phyloP scores from a whole-genome alignment of 2,888 invertebrate species.

The Gastrophysa polygoni region DNA sequence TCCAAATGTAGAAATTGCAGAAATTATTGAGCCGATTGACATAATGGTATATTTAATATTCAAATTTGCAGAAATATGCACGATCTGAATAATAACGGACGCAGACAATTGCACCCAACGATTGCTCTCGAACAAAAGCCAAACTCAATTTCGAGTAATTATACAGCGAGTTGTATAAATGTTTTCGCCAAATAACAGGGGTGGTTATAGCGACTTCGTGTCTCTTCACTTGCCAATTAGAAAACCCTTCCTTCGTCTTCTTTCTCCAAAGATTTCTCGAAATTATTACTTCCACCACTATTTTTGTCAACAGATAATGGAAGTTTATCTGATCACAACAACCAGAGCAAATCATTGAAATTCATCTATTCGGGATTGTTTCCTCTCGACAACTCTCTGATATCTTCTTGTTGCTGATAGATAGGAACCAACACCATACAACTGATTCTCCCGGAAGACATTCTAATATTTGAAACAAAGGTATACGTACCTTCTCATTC shows the following conservation, averaged over 20 bases:
- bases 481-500: too few species aligned
- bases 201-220: slow-evolving; percentile 10
- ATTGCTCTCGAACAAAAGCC: slow-evolving; percentile 19
- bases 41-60: slow-evolving; percentile 33
- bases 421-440: too few species aligned
- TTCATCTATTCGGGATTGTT: too few species aligned
- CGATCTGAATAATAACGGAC: slow-evolving; percentile 27
- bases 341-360: too few species aligned
- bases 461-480: too few species aligned
- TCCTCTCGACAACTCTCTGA: too few species aligned
- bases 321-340: too few species aligned
- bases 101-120: slow-evolving; percentile 15
- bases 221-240: slow-evolving; percentile 40
- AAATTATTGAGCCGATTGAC: slow-evolving; percentile 33
- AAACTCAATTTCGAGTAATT: slow-evolving; percentile 25
- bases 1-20: slow-evolving; percentile 34
- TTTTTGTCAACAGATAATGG: too few species aligned
- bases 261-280: too few species aligned
- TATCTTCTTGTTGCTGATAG: too few species aligned
- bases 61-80: slow-evolving; percentile 29
- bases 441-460: too few species aligned
- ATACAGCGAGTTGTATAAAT: slow-evolving; percentile 23
- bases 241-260: neutral
- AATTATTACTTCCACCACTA: too few species aligned
- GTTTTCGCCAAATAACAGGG: slow-evolving; percentile 18